A percentile compares a stretch with the other conserved stretches of the same genome.
Conservation (phyloP, 1,140 invertebrate genomes). For the Limonius californicus region DNA sequence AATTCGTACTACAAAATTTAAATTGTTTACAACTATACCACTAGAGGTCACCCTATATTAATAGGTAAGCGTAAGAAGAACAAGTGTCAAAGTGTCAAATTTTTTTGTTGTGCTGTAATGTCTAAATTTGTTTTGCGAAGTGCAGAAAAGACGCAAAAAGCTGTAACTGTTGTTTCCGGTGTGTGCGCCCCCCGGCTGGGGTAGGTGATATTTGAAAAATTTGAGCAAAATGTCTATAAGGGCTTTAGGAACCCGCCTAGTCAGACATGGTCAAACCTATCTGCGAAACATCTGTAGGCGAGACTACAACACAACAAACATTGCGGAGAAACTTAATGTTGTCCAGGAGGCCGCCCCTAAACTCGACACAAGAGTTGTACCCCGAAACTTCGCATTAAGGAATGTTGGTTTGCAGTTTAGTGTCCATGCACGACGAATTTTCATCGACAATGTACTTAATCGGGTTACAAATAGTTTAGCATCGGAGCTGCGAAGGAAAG, state of each 20-base stretch:
- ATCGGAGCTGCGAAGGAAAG: slow-evolving; percentile 57
- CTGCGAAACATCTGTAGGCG: slow-evolving; percentile 37
- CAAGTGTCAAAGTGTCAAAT: too few species aligned
- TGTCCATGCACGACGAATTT: slow-evolving; percentile 58
- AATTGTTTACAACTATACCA: too few species aligned
- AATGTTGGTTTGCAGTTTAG: slow-evolving; percentile 54
- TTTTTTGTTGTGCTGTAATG: background rate
- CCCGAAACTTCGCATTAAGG: slow-evolving; percentile 41
- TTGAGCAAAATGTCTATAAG: slow-evolving; percentile 41
- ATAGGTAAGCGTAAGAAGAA: too few species aligned
- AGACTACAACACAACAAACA: slow-evolving; percentile 37
- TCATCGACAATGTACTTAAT: slow-evolving; percentile 66
- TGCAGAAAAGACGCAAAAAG: background rate
- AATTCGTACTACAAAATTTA: too few species aligned
- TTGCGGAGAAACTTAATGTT: slow-evolving; percentile 42
- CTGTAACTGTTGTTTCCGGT: background rate
- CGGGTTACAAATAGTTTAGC: slow-evolving; percentile 64
- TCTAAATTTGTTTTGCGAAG: background rate
- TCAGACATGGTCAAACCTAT: slow-evolving; percentile 44
- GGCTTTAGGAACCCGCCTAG: slow-evolving; percentile 37
- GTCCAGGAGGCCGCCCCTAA: slow-evolving; percentile 44
- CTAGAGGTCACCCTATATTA: too few species aligned
- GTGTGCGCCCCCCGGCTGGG: background rate
- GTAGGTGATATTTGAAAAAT: background rate
- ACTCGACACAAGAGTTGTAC: slow-evolving; percentile 30